phyloP scores from a whole-genome alignment of 1,140 invertebrate species.

The Pogonognathellus flavescens region DNA sequence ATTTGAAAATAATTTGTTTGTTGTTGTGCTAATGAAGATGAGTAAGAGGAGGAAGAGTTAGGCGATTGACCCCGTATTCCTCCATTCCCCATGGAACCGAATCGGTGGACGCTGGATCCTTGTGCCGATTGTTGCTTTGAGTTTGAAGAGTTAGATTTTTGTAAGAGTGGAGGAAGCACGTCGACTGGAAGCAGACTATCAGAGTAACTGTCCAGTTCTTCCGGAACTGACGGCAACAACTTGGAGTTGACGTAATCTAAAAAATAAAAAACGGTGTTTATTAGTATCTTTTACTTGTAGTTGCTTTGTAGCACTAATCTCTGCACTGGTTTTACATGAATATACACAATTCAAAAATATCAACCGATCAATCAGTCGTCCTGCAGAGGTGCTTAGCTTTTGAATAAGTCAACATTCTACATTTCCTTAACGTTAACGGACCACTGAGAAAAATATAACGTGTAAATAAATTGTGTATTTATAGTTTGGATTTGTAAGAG shows the following conservation, averaged over 20 bases:
- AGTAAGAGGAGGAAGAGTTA: background rate
- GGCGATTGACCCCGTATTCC: background rate
- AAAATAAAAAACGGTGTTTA: background rate
- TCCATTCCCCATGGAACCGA: background rate
- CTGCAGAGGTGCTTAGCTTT: no score
- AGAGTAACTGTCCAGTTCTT: conserved; percentile 71
- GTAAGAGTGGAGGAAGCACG: conserved; percentile 41
- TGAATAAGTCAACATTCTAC: no score
- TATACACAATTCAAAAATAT: background rate
- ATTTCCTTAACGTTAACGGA: background rate
- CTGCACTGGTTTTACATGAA: background rate
- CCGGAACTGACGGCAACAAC: conserved; percentile 76
- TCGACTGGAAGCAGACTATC: conserved; percentile 51
- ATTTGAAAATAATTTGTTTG: conserved; percentile 42
- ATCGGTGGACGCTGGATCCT: background rate
- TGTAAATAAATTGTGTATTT: no score
- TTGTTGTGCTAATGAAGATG: background rate
- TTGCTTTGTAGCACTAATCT: no score
- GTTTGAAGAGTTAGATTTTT: background rate
- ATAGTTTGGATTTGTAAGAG: no score
- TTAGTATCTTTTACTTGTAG: background rate
- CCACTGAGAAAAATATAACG: background rate
- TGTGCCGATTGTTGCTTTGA: background rate
- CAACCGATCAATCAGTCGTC: background rate
- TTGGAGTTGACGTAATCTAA: conserved; percentile 66